A percentile compares a stretch with the other conserved stretches of the same genome.
These are phyloP conservation scores for Arion vulgaris DNA, from an alignment of 1,140 invertebrate genomes.

Conservation along the genomic window DNA sequence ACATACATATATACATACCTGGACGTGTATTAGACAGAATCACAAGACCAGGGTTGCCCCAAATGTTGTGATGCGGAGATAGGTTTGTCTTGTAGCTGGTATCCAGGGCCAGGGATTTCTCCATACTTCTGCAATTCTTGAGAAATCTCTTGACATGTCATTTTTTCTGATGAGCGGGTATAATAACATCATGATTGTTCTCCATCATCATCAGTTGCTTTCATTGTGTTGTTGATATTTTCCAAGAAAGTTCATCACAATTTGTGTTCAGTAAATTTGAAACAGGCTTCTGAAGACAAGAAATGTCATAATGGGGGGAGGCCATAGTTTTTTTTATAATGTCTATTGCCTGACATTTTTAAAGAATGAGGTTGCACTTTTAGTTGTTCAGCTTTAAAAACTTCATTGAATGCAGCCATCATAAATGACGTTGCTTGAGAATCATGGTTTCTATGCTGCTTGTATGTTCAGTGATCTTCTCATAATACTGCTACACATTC, in stretches of 20 bases:
- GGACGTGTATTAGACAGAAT: conserved; percentile 39
- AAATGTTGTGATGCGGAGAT: conserved; percentile 80
- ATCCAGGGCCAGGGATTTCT: conserved; percentile 83
- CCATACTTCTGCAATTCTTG: conserved; percentile 79
- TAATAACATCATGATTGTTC: not conserved
- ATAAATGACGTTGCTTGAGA: conserved; percentile 57
- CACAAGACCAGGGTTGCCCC: conserved; percentile 44
- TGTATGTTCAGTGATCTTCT: conserved; percentile 53
- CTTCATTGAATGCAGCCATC: conserved; percentile 53
- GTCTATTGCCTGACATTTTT: not conserved
- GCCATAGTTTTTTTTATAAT: not conserved
- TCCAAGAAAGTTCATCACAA: not conserved
- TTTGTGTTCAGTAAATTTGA: not conserved
- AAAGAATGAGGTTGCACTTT: not conserved
- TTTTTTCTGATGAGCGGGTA: not conserved
- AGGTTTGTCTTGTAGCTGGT: conserved; percentile 81
- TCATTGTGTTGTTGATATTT: not conserved
- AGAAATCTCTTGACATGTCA: conserved; percentile 78
- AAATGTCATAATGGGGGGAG: not conserved
- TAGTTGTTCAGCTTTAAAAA: not conserved
- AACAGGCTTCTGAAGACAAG: not conserved
- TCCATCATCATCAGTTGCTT: not conserved
- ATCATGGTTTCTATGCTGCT: conserved; percentile 42
- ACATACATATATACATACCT: conserved; percentile 47
- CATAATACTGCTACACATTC: conserved; percentile 49